Percentiles rank a stretch among this genome's conserved stretches.
Evolutionary conservation across 2,113 vertebrate genomes (phyloP).

Genomic region (Tragelaphus buxtoni): DNA sequence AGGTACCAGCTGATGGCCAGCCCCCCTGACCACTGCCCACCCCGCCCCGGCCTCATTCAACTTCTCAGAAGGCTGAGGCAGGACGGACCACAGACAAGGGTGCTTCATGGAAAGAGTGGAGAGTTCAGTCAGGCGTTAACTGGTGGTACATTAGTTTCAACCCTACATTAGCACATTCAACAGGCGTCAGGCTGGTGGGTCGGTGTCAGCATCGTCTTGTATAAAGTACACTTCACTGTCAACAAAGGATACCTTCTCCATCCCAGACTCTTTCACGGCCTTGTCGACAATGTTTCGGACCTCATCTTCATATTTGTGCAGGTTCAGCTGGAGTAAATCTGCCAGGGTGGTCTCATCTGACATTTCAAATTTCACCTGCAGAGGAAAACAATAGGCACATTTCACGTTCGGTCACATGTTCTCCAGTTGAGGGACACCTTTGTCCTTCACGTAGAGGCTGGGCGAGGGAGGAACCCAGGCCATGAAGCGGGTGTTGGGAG

Average conservation of each 20-base stretch:
- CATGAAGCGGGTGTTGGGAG: accelerated
- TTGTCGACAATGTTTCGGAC: slow-evolving; percentile 83
- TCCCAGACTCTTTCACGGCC: slow-evolving; percentile 80
- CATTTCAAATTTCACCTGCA: slow-evolving; percentile 85
- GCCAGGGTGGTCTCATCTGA: slow-evolving; percentile 78
- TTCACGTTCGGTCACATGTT: accelerated
- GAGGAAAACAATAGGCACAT: accelerated
- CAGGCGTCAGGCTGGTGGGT: accelerated
- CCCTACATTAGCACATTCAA: neutral
- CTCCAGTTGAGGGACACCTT: accelerated
- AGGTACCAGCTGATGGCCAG: neutral
- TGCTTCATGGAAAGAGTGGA: neutral
- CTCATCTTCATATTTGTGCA: slow-evolving; percentile 82
- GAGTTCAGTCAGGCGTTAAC: neutral
- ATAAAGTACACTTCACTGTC: accelerated
- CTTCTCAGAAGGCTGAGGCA: neutral
- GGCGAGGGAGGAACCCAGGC: accelerated
- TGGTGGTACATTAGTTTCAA: neutral
- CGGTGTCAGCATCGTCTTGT: accelerated
- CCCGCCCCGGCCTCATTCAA: accelerated
- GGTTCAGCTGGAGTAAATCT: slow-evolving; percentile 79
- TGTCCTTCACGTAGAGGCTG: accelerated
- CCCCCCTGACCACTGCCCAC: neutral
- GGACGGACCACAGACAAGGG: neutral
- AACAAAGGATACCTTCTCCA: slow-evolving; percentile 78